Percentiles rank a stretch among this genome's conserved stretches.
Conservation (phyloP, 2,888 invertebrate species). For the Andrena camellia region DNA sequence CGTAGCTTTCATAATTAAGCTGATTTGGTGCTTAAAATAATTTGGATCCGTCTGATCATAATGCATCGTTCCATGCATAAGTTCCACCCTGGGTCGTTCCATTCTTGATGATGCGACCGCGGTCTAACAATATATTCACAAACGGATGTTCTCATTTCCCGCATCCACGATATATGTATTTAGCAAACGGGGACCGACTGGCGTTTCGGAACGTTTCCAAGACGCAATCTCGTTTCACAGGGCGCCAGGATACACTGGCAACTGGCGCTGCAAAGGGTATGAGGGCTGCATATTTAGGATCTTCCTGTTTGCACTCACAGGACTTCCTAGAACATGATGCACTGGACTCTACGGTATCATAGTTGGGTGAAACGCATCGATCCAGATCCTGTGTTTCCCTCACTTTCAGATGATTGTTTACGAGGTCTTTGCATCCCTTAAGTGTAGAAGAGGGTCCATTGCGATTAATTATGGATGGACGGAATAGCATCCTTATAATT, state of each 20-base stretch:
- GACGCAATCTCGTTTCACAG: conserved; percentile 52
- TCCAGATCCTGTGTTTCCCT: conserved; percentile 41
- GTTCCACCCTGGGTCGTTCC: conserved; percentile 10
- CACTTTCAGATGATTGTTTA: conserved; percentile 44
- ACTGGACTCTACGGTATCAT: conserved; percentile 31
- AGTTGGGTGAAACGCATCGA: conserved; percentile 29
- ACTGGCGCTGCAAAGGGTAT: conserved; percentile 33
- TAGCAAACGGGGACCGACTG: conserved; percentile 43
- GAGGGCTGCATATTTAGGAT: conserved; percentile 61
- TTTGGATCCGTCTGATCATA: conserved; percentile 31
- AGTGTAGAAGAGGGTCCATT: background rate
- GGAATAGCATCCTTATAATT: too few relatives aligned
- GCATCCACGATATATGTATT: conserved; percentile 38
- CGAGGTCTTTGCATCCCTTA: conserved; percentile 1
- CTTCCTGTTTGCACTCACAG: conserved; percentile 61
- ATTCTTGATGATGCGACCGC: conserved; percentile 24
- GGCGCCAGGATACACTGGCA: conserved; percentile 44
- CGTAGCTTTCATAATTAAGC: background rate
- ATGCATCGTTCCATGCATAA: conserved; percentile 40
- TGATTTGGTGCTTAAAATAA: background rate
- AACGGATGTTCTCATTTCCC: conserved; percentile 50
- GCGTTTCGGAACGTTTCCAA: conserved; percentile 53
- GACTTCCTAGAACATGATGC: conserved; percentile 43
- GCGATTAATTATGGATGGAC: background rate
- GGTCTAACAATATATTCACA: conserved; percentile 26